Conservation (phyloP, 1,140 invertebrate species). For the Drosophila subobscura region DNA sequence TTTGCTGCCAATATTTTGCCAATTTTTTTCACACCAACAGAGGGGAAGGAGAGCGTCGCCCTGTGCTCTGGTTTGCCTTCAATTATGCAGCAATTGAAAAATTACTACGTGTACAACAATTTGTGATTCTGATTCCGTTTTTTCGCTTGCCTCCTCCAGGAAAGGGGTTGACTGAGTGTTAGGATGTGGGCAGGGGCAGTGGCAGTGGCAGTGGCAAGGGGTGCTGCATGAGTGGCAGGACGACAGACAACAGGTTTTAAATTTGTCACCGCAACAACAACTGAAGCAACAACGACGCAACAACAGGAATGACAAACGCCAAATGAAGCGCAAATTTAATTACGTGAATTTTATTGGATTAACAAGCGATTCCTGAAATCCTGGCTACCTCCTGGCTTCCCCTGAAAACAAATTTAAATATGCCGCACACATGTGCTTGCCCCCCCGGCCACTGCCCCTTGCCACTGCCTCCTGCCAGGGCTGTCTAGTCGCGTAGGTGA, state of each 20-base stretch:
- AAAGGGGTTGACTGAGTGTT: constrained; percentile 24
- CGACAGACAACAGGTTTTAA: constrained; percentile 70
- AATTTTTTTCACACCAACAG: constrained; percentile 26
- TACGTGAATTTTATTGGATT: constrained; percentile 81
- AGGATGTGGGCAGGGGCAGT: background rate
- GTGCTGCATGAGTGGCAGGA: constrained; percentile 19
- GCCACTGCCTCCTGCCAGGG: background rate
- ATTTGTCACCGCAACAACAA: constrained; percentile 79
- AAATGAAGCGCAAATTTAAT: constrained; percentile 82
- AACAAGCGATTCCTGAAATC: constrained; percentile 63
- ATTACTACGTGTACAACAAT: constrained; percentile 79
- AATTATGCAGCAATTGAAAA: constrained; percentile 83
- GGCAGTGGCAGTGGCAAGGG: no score
- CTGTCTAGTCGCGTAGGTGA: constrained; percentile 78
- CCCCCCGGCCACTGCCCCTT: constrained; percentile 17
- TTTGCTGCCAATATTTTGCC: constrained; percentile 77
- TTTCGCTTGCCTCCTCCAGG: constrained; percentile 13
- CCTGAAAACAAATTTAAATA: constrained; percentile 74
- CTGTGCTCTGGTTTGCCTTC: constrained; percentile 51
- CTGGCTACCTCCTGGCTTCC: background rate
- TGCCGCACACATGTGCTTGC: constrained; percentile 55
- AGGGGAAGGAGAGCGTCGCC: background rate
- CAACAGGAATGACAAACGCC: constrained; percentile 62
- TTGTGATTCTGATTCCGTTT: constrained; percentile 44
- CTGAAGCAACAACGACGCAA: constrained; percentile 24